Percentiles rank a stretch among this genome's conserved stretches.
These are phyloP conservation scores for Helleia helle DNA, from an alignment of 2,888 invertebrate genomes.

Conservation along the genomic window DNA sequence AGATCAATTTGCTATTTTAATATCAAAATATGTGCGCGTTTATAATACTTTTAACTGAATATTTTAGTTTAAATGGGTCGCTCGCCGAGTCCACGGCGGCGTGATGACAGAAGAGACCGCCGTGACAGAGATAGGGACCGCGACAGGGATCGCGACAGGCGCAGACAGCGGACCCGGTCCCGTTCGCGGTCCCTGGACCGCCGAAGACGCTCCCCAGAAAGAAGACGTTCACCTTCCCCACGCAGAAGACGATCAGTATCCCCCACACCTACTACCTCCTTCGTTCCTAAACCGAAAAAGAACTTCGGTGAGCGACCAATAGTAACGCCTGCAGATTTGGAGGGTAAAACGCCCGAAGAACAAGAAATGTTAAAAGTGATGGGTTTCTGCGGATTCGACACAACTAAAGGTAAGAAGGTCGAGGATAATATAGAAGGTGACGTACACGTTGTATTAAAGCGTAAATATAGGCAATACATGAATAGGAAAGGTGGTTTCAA, in stretches of 20 bases:
- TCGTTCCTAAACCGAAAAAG: constrained; percentile 49
- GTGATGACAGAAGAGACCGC: constrained; percentile 38
- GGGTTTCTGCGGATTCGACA: constrained; percentile 97
- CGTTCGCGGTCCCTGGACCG: constrained; percentile 59
- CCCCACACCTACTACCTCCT: constrained; percentile 49
- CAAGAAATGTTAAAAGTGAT: constrained; percentile 96
- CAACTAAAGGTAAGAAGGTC: constrained; percentile 97
- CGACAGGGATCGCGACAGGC: constrained; percentile 55
- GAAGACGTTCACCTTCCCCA: constrained; percentile 36
- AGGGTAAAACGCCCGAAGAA: constrained; percentile 92
- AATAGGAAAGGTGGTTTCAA: constrained; percentile 99
- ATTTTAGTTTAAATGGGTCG: constrained; percentile 52
- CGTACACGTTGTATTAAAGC: constrained; percentile 95
- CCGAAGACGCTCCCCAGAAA: constrained; percentile 58
- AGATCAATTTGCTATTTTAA: neutral
- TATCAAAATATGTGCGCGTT: neutral
- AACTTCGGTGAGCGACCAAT: constrained; percentile 75
- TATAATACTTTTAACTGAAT: constrained; percentile 10
- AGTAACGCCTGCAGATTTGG: constrained; percentile 87
- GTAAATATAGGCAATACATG: constrained; percentile 99
- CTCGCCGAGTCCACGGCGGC: constrained; percentile 65
- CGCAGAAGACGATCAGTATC: constrained; percentile 47
- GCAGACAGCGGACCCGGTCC: constrained; percentile 52
- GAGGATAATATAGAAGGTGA: constrained; percentile 95
- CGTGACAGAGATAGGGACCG: constrained; percentile 40